phyloP scores from a whole-genome alignment of 2,888 invertebrate species.

The Hermaeophaga mercurialis region DNA sequence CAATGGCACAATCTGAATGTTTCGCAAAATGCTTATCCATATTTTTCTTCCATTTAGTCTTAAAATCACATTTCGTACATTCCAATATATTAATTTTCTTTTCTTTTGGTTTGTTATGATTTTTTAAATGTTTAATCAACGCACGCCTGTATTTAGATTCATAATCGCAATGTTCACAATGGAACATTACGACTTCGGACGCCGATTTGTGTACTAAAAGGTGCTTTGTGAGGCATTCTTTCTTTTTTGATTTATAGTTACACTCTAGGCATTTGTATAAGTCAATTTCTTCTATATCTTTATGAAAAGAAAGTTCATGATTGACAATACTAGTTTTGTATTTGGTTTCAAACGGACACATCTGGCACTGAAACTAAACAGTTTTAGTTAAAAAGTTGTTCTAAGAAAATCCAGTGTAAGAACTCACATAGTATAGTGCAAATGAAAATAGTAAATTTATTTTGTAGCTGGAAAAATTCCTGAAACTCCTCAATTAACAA shows the following conservation, averaged over 20 bases:
- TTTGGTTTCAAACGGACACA: conserved; percentile 31
- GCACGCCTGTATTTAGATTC: conserved; percentile 32
- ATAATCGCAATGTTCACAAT: conserved; percentile 30
- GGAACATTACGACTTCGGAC: conserved; percentile 28
- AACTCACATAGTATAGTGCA: too few species aligned
- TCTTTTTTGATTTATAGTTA: conserved; percentile 29
- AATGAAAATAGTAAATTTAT: too few species aligned
- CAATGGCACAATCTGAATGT: background rate
- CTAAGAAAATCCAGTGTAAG: too few species aligned
- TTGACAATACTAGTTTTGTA: conserved; percentile 28
- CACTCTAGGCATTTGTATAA: conserved; percentile 32
- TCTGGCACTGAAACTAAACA: conserved; percentile 27
- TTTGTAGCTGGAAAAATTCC: too few species aligned
- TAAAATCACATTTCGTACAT: conserved; percentile 11
- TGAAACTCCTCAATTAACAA: too few species aligned
- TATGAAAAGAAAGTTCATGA: conserved; percentile 27
- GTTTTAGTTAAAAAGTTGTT: too few species aligned
- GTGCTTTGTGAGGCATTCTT: conserved; percentile 30
- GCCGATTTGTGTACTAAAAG: conserved; percentile 28
- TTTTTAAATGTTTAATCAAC: conserved; percentile 26
- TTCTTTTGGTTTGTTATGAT: conserved; percentile 25
- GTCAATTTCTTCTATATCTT: conserved; percentile 24
- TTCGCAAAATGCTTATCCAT: conserved; percentile 13
- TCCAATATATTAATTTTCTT: background rate
- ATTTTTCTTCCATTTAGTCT: conserved; percentile 4